These are phyloP conservation scores for Hylaeus anthracinus DNA, from an alignment of 1,140 invertebrate species.

Conservation along the genomic window DNA sequence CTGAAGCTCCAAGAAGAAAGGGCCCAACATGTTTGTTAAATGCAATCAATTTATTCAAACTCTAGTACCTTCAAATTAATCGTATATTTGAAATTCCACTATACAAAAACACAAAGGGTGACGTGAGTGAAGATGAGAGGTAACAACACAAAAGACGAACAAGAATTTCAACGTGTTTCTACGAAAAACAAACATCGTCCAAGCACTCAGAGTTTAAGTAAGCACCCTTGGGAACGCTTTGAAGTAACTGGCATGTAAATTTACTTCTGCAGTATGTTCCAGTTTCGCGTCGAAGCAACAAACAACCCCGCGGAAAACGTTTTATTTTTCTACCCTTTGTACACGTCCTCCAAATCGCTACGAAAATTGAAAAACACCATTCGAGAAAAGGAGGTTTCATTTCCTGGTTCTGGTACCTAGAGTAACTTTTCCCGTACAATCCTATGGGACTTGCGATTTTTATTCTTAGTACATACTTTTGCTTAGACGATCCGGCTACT, in stretches of 20 bases:
- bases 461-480: no score
- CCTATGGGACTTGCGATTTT: no score
- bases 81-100: not conserved
- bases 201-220: constrained; percentile 7
- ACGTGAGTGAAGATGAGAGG: not conserved
- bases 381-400: not conserved
- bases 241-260: constrained; percentile 29
- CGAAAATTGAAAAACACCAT: constrained; percentile 42
- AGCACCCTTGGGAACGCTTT: constrained; percentile 31
- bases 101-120: not conserved
- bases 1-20: not conserved
- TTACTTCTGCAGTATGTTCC: constrained; percentile 19
- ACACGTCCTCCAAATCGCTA: not conserved
- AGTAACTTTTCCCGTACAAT: no score
- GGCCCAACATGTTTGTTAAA: no score
- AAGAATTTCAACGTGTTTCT: constrained; percentile 2
- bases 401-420: no score
- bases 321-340: constrained; percentile 23
- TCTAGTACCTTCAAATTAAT: not conserved
- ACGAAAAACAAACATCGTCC: not conserved
- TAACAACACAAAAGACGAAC: not conserved
- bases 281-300: constrained; percentile 1
- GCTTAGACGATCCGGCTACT: no score
- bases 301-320: not conserved
- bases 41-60: not conserved